These are phyloP conservation scores for Hydrozoanthus tunicans DNA, from an alignment of 64 coral and sea anemone genomes.

Conservation along the genomic window DNA sequence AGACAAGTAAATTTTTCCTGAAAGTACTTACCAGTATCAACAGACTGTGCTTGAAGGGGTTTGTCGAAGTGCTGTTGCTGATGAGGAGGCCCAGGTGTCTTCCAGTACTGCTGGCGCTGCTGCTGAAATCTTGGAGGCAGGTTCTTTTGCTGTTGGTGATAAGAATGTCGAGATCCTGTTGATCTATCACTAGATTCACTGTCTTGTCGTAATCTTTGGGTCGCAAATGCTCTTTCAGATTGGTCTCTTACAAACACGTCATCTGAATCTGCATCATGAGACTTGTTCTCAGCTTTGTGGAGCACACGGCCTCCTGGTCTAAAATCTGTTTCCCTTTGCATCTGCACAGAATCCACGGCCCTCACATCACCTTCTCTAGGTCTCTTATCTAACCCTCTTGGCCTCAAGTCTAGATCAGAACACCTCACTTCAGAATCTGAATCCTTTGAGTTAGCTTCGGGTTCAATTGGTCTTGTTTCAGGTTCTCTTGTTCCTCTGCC, in stretches of 20 bases:
- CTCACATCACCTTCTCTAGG: not conserved
- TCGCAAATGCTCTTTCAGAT: not conserved
- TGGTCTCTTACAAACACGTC: constrained; percentile 43
- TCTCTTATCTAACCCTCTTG: constrained; percentile 8
- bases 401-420: not conserved
- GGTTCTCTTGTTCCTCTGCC: not conserved
- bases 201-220: constrained; percentile 67
- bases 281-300: constrained; percentile 35
- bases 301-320: constrained; percentile 26
- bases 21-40: constrained; percentile 67
- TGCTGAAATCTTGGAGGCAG: constrained; percentile 90
- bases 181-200: constrained; percentile 93
- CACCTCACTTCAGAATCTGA: not conserved
- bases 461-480: constrained; percentile 8
- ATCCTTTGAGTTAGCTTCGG: not conserved
- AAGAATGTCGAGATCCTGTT: constrained; percentile 71
- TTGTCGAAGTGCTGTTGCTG: constrained; percentile 59
- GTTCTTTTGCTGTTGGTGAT: constrained; percentile 74
- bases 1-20: not conserved
- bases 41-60: constrained; percentile 47
- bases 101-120: constrained; percentile 59
- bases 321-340: constrained; percentile 10
- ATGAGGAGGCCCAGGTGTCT: constrained; percentile 65
- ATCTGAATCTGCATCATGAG: constrained; percentile 48
- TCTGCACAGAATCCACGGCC: not conserved